Percentiles rank a stretch among this genome's conserved stretches.
phyloP scores from a whole-genome alignment of 1,140 invertebrate species.

The Sogatella furcifera region DNA sequence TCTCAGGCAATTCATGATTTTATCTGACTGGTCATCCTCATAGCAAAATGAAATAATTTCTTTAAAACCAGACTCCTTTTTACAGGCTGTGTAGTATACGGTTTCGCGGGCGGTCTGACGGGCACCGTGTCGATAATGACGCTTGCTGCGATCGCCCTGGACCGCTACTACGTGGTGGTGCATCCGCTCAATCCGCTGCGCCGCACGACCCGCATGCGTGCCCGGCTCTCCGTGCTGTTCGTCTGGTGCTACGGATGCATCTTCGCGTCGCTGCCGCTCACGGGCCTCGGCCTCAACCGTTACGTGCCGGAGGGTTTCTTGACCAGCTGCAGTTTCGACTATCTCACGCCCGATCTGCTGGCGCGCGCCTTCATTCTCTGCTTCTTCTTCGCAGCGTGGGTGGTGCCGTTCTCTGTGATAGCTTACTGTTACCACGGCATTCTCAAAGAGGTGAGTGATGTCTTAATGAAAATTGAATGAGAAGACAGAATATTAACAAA shows the following conservation, averaged over 20 bases:
- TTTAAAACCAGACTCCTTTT: no score
- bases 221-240: slow-evolving; percentile 46
- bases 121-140: slow-evolving; percentile 60
- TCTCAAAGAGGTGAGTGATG: slow-evolving; percentile 15
- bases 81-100: slow-evolving; percentile 57
- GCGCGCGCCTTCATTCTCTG: slow-evolving; percentile 50
- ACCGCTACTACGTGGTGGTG: slow-evolving; percentile 60
- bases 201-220: slow-evolving; percentile 44
- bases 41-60: no score
- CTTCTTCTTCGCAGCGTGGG: slow-evolving; percentile 56
- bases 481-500: no score
- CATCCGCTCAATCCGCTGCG: slow-evolving; percentile 51
- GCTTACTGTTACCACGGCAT: slow-evolving; percentile 59
- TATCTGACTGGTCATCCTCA: no score
- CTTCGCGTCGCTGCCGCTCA: slow-evolving; percentile 53
- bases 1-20: no score
- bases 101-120: slow-evolving; percentile 57
- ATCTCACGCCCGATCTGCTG: slow-evolving; percentile 44
- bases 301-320: slow-evolving; percentile 41
- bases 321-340: slow-evolving; percentile 73
- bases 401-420: slow-evolving; percentile 55
- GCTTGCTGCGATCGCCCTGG: slow-evolving; percentile 53
- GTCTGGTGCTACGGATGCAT: slow-evolving; percentile 60
- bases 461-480: no score
- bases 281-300: slow-evolving; percentile 51